Conservation (phyloP, 2,888 invertebrate species). For the Acleris holmiana region DNA sequence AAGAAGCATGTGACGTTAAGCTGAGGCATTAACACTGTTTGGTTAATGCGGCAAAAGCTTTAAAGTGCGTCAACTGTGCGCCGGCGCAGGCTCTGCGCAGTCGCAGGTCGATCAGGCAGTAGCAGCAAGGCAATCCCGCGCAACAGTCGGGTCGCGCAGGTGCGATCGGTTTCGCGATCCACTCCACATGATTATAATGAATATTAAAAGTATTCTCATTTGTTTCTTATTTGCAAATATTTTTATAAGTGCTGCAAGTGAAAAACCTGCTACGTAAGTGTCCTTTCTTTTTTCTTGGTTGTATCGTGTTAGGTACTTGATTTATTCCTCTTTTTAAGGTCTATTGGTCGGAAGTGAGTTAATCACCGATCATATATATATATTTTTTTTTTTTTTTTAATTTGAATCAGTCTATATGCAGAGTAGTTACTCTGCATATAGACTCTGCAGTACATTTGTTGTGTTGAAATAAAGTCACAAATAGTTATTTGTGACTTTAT, state of each 20-base stretch:
- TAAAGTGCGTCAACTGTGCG: slow-evolving; percentile 45
- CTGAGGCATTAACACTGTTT: slow-evolving; percentile 47
- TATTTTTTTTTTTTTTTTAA: too few relatives aligned
- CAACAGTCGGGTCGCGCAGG: slow-evolving; percentile 63
- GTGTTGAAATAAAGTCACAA: too few relatives aligned
- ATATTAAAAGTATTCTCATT: slow-evolving; percentile 58
- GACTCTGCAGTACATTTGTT: too few relatives aligned
- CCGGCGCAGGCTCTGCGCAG: slow-evolving; percentile 63
- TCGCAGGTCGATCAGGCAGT: slow-evolving; percentile 59
- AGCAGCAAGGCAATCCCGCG: slow-evolving; percentile 66
- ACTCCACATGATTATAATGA: slow-evolving; percentile 66
- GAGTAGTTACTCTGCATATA: too few relatives aligned
- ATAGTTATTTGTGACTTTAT: too few relatives aligned
- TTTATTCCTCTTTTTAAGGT: not conserved
- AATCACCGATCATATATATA: too few relatives aligned
- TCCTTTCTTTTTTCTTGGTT: not conserved
- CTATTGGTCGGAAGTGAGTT: not conserved
- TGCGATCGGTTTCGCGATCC: slow-evolving; percentile 54
- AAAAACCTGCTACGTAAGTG: slow-evolving; percentile 66
- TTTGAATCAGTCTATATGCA: too few relatives aligned
- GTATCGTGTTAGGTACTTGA: not conserved
- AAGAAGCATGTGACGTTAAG: slow-evolving; percentile 17
- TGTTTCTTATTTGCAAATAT: slow-evolving; percentile 54
- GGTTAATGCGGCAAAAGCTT: slow-evolving; percentile 61
- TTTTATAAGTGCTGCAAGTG: slow-evolving; percentile 57